Base-by-base conservation (phyloP, 1,140 invertebrate genomes). In the Atta texana region DNA sequence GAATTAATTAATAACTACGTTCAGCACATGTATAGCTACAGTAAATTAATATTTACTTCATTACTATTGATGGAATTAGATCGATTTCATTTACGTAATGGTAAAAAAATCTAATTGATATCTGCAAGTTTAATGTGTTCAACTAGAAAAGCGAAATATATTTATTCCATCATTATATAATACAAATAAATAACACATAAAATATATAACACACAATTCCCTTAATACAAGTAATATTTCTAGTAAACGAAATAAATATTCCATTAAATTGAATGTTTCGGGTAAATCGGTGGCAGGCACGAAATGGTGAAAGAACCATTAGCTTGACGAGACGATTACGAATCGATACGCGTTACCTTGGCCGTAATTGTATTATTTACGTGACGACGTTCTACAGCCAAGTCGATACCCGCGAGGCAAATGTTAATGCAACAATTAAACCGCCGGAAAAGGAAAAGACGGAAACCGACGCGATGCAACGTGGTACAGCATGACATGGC, bases 401-500 rank as follows among this genome's bases (percentile, higher is more conserved):
- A 90, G 93, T 92, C 92, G 92, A 91, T 93, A 90, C 87, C 90
- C 90, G 88, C 89, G 90, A 89, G 89, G 87, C 92, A 93, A 94
- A 94, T 93, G 92, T 93, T 93, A 87, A 86, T 87, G 86, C 91
- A 90, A 93, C 92, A 94, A 94, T 94, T 94, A 93, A 90, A 91
- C 64, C 64, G 89, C 85, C 75, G 78, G 85, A 85, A 89, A 66
- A 89, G 82, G 89, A 85, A 90, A 84, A 72, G 85, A 87, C 80
- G 82, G 87, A 78, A 85, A 68, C 44, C 57, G 68, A 72, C 51
- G 76, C n/a, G 57, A 44, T 39, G 59, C 10, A 61, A 53, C 61
- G 72, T 18, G 24, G 24, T 24, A 44, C 44, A 24, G 24, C 24
- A 44, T 63, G 80, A 53, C 61, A 64, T 12, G 16, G 28, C 64